These are phyloP conservation scores for Dendronephthya gigantea DNA, from an alignment of 64 coral and sea anemone species.

Conservation along the genomic window DNA sequence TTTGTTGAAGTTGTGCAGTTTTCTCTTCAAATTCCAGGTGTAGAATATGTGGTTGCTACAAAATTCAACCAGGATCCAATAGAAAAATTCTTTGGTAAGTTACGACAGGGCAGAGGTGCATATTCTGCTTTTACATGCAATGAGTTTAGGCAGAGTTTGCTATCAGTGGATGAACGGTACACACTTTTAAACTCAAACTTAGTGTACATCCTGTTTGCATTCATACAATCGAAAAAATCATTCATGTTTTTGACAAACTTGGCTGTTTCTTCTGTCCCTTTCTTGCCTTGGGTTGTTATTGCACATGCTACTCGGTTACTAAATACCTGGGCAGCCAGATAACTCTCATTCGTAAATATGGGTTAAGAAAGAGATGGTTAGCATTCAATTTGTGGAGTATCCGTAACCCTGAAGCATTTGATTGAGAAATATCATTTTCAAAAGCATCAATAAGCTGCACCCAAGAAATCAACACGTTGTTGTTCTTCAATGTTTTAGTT, in stretches of 20 bases:
- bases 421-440: not conserved
- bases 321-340: conserved; percentile 32
- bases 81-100: conserved; percentile 15
- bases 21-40: conserved; percentile 26
- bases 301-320: conserved; percentile 34
- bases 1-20: conserved; percentile 34
- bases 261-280: conserved; percentile 24
- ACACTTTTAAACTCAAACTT: conserved; percentile 44
- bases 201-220: conserved; percentile 26
- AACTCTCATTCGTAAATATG: conserved; percentile 22
- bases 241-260: conserved; percentile 45
- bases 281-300: conserved; percentile 6
- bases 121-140: conserved; percentile 1
- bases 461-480: not conserved
- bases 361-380: not conserved
- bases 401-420: not conserved
- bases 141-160: too few relatives aligned
- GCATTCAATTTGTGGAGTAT: not conserved
- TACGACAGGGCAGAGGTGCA: not conserved
- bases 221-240: conserved; percentile 39
- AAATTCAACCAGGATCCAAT: conserved; percentile 26
- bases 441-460: conserved; percentile 32
- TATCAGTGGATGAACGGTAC: too few relatives aligned
- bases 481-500: conserved; percentile 16
- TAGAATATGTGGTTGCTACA: conserved; percentile 12